Evolutionary conservation across 2,888 invertebrate genomes (phyloP), one percentile per base, ranked within the genome.

Genomic region (Aphrophora alni): DNA sequence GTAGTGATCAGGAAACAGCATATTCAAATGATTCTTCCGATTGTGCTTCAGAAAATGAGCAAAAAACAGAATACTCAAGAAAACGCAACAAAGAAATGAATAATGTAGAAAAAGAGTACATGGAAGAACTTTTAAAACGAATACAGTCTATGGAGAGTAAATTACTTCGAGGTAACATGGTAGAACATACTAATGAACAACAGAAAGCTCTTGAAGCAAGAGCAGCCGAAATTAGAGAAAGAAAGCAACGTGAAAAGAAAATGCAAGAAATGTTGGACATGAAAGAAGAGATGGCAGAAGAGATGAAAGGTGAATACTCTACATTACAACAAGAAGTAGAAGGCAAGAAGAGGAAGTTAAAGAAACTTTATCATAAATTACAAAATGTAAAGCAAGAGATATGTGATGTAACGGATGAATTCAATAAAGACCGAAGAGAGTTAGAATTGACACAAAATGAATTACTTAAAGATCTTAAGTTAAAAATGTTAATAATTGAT

Each of bases 301-400:
- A 96, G 86, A 93, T 99, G 79, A 94, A 95, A 80, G 96, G 95
- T 87, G 98, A 97, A 0, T 98, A 96, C 87, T 93, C 95, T 10
- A 96, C 95, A 76, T 89, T 99, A 80, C 97, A 98, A 87, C 98
- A 98, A 88, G 98, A 99, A 89, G 98, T 99, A 0, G 99, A 99
- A 87, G 93, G 97, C 80, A 99, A 99, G 89, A 96, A 98, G 27
- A 95, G 95, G 86, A 97, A 98, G 88, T 89, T 98, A 78, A 96
- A 97, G 87, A 97, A 98, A 89, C 92, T 98, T 87, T 94, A 96
- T 87, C 91, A 93, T 21, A 97, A 97, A 89, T 92, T 95, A 87
- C 92, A 94, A 88, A 90, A 89, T 27, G 89, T 90, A 0, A 90
- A 91, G 83, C 85, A 86, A 86, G 97, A 97, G 87, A 91, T 96